Evolutionary conservation across 2,888 invertebrate species (phyloP).

Genomic region (Euplagia quadripunctaria): DNA sequence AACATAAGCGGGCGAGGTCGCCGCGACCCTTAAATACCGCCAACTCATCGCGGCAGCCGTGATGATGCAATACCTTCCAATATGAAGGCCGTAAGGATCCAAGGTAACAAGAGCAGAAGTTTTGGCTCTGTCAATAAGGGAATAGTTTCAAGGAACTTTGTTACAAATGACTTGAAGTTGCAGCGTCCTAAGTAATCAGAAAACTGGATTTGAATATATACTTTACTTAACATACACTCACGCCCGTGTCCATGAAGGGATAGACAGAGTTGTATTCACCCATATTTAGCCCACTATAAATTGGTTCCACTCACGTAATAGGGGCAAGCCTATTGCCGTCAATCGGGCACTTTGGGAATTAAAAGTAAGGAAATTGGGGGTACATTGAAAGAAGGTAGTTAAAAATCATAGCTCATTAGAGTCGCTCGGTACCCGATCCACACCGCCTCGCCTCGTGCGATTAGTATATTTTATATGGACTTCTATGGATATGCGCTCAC

Average conservation of each 20-base stretch:
- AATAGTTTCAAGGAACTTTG: conserved; percentile 21
- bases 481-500: too few species aligned
- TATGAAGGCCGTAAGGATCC: conserved; percentile 33
- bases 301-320: background rate
- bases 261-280: background rate
- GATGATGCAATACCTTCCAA: conserved; percentile 53
- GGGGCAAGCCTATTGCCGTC: background rate
- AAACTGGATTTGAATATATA: background rate
- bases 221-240: background rate
- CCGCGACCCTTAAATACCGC: conserved; percentile 40
- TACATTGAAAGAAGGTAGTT: background rate
- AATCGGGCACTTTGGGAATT: background rate
- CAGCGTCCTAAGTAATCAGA: too few species aligned
- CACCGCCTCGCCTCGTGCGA: too few species aligned
- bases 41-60: conserved; percentile 43
- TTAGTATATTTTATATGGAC: too few species aligned
- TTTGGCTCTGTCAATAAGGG: conserved; percentile 19
- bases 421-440: too few species aligned
- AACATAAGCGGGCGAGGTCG: too few species aligned
- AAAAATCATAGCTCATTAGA: background rate
- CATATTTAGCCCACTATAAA: too few species aligned
- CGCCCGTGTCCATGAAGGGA: background rate
- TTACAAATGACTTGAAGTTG: conserved; percentile 9
- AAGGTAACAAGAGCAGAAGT: conserved; percentile 15
- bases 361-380: background rate